Percentiles rank a stretch among this genome's conserved stretches.
These are phyloP conservation scores for Noctua janthina DNA, from an alignment of 2,888 invertebrate species.

Conservation along the genomic window DNA sequence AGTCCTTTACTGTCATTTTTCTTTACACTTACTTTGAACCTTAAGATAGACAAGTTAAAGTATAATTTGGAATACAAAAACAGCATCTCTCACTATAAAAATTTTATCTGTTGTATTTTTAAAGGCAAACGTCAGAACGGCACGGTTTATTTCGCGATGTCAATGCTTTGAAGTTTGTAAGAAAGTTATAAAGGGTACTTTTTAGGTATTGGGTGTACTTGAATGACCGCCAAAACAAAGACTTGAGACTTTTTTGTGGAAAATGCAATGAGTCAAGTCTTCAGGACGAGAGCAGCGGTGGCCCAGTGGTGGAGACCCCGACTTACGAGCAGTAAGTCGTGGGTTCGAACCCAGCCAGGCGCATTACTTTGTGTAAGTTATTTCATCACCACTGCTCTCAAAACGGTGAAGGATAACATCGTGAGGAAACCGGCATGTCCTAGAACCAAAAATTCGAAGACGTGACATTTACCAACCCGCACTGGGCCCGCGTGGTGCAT, in stretches of 20 bases:
- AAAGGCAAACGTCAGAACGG: slow-evolving; percentile 68
- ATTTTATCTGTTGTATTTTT: slow-evolving; percentile 71
- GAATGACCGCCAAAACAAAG: slow-evolving; percentile 36
- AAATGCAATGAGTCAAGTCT: slow-evolving; percentile 11
- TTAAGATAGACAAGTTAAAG: slow-evolving; percentile 18
- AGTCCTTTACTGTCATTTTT: slow-evolving; percentile 57
- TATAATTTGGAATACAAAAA: slow-evolving; percentile 22
- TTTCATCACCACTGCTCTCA: no score
- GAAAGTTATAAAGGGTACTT: slow-evolving; percentile 58
- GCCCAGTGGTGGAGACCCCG: no score
- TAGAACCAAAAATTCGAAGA: no score
- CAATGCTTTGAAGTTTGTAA: slow-evolving; percentile 65
- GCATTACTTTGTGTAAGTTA: no score
- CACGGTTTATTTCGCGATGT: slow-evolving; percentile 66
- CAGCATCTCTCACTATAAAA: slow-evolving; percentile 46
- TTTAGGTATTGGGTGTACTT: slow-evolving; percentile 48
- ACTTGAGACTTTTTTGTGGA: slow-evolving; percentile 10
- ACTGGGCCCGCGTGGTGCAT: no score
- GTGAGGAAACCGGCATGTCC: no score
- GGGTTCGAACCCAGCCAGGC: no score
- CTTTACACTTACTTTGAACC: slow-evolving; percentile 44
- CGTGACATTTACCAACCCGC: no score
- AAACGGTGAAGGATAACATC: no score
- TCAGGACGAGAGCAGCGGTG: background rate
- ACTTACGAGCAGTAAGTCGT: no score